These are phyloP conservation scores for Drosophila ezoana DNA, from an alignment of 2,888 invertebrate species.

Conservation along the genomic window DNA sequence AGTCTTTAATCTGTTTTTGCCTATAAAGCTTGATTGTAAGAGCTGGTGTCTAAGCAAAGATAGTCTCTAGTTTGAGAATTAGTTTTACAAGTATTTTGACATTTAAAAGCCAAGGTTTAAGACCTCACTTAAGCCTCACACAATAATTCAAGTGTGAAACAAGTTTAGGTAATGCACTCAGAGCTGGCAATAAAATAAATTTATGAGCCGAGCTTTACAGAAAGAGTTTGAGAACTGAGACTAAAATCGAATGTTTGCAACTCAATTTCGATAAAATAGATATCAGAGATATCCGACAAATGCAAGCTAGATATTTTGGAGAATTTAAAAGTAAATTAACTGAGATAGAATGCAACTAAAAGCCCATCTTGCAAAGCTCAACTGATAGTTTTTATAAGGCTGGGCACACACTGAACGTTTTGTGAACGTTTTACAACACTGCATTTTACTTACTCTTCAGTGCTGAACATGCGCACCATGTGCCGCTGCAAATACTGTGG, in stretches of 20 bases:
- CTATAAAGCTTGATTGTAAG: too few relatives aligned
- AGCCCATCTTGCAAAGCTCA: too few relatives aligned
- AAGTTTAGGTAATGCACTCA: background rate
- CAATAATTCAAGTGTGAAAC: background rate
- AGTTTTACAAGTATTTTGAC: background rate
- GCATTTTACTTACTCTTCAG: slow-evolving; percentile 83
- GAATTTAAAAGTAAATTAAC: too few relatives aligned
- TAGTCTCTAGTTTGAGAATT: background rate
- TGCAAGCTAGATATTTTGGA: too few relatives aligned
- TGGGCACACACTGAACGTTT: background rate
- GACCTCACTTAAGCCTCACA: too few relatives aligned
- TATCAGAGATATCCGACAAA: too few relatives aligned
- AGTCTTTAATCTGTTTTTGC: background rate
- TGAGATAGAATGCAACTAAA: too few relatives aligned
- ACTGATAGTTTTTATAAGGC: too few relatives aligned
- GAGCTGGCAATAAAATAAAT: background rate
- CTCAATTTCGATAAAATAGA: too few relatives aligned
- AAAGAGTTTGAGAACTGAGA: too few relatives aligned
- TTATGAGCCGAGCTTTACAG: background rate
- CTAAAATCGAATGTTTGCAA: too few relatives aligned
- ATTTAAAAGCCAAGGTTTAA: slow-evolving; percentile 8
- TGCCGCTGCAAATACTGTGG: slow-evolving; percentile 79
- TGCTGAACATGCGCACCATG: slow-evolving; percentile 84
- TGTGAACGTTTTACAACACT: background rate
- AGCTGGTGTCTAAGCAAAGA: too few relatives aligned